phyloP scores from a whole-genome alignment of 2,797 vertebrate genomes.

The Limnodromus scolopaceus region DNA sequence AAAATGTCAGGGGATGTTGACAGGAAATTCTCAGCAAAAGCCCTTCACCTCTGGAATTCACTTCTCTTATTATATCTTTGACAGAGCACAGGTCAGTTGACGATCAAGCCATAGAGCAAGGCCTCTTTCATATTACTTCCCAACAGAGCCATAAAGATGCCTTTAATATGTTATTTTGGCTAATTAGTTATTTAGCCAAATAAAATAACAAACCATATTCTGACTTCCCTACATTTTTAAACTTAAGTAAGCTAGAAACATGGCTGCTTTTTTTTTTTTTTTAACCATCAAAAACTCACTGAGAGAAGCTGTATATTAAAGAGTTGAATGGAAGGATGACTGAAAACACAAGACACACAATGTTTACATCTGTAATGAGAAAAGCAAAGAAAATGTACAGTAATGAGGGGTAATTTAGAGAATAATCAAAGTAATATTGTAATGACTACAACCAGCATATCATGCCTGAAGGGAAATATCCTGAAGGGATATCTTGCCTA shows the following conservation, averaged over 20 bases:
- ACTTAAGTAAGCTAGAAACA: background rate
- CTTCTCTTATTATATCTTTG: constrained; percentile 6
- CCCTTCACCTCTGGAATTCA: constrained; percentile 27
- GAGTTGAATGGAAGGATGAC: background rate
- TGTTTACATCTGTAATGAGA: constrained; percentile 39
- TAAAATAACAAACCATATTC: background rate
- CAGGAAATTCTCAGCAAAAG: constrained; percentile 35
- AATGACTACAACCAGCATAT: constrained; percentile 50
- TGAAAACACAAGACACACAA: background rate
- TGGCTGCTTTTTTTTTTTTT: background rate
- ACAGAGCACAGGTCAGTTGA: background rate
- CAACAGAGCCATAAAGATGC: background rate
- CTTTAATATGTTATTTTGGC: background rate
- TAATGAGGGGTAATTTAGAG: constrained; percentile 65
- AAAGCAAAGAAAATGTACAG: constrained; percentile 55
- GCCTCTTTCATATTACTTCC: background rate
- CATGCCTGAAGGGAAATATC: constrained; percentile 65
- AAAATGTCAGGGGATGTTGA: constrained; percentile 25
- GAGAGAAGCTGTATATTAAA: background rate
- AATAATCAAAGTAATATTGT: constrained; percentile 69
- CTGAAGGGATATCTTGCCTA: constrained; percentile 68
- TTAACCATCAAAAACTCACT: background rate
- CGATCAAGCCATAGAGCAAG: background rate
- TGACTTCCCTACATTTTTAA: background rate
- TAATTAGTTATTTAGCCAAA: background rate